phyloP scores from a whole-genome alignment of 2,797 vertebrate genomes.

The Lacerta bilineata region DNA sequence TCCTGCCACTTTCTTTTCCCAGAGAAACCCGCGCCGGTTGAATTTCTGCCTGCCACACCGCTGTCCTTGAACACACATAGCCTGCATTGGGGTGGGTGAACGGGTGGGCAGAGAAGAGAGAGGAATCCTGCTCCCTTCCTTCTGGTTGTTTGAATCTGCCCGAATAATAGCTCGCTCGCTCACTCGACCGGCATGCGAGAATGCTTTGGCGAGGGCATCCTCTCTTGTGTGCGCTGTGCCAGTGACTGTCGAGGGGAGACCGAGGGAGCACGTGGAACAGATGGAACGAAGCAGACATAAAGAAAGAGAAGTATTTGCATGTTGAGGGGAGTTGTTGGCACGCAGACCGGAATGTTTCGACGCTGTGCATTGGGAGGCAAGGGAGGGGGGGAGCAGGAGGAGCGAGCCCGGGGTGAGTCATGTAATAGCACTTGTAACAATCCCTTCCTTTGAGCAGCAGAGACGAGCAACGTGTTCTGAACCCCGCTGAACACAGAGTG shows the following conservation, averaged over 20 bases:
- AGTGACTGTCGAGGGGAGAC: conserved; percentile 74
- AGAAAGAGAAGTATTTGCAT: conserved; percentile 79
- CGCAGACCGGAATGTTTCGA: conserved; percentile 76
- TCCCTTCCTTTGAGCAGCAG: conserved; percentile 68
- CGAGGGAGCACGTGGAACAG: conserved; percentile 78
- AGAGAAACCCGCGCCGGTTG: not conserved
- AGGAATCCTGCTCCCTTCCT: not conserved
- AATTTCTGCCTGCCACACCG: not conserved
- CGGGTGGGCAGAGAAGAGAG: not conserved
- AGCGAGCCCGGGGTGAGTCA: conserved; percentile 70
- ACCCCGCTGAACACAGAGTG: not conserved
- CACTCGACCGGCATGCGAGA: not conserved
- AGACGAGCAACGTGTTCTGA: not conserved
- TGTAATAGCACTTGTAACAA: conserved; percentile 67
- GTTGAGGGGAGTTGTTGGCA: conserved; percentile 82
- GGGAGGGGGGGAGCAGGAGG: conserved; percentile 61
- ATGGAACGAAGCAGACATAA: conserved; percentile 83
- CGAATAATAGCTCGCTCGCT: not conserved
- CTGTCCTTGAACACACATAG: not conserved
- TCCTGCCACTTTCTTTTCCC: too few species aligned
- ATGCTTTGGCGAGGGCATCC: not conserved
- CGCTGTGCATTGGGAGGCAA: conserved; percentile 49
- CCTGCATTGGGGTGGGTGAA: not conserved
- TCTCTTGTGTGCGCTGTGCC: conserved; percentile 62
- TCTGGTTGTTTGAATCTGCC: not conserved